Percentiles rank a stretch among this genome's conserved stretches.
Conservation (phyloP, 2,888 invertebrate genomes). For the Steromphala cineraria region DNA sequence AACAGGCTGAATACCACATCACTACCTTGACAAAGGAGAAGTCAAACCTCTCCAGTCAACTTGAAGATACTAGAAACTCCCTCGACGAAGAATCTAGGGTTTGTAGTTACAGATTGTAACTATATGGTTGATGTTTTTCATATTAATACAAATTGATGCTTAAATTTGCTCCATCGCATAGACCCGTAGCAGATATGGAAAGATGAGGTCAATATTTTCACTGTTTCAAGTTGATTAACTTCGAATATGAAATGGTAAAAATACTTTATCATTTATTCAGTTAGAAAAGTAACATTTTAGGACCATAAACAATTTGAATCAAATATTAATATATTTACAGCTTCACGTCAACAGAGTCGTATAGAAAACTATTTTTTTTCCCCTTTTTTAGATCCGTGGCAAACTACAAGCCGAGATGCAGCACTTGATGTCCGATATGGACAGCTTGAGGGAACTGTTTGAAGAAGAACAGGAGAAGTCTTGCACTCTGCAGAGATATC, state of each 20-base stretch:
- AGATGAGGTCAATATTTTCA: too few relatives aligned
- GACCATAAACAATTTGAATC: too few relatives aligned
- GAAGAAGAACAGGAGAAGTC: slow-evolving; percentile 99
- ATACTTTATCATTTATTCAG: too few relatives aligned
- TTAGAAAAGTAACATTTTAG: too few relatives aligned
- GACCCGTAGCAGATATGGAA: too few relatives aligned
- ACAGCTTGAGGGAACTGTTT: slow-evolving; percentile 98
- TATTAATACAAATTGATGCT: too few relatives aligned
- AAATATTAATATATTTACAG: too few relatives aligned
- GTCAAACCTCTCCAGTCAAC: slow-evolving; percentile 94
- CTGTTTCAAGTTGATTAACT: too few relatives aligned
- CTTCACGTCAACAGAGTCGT: background rate
- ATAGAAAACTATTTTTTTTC: too few relatives aligned
- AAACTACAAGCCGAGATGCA: slow-evolving; percentile 87
- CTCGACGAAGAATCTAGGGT: slow-evolving; percentile 92
- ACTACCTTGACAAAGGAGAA: slow-evolving; percentile 94
- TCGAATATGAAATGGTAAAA: too few relatives aligned
- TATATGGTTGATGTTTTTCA: background rate
- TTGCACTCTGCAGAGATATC: slow-evolving; percentile 98
- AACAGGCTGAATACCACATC: slow-evolving; percentile 98
- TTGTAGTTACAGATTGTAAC: slow-evolving; percentile 41
- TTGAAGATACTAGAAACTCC: slow-evolving; percentile 98
- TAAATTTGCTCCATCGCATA: too few relatives aligned
- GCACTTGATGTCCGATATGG: slow-evolving; percentile 98
- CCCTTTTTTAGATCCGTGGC: slow-evolving; percentile 52